phyloP scores from a whole-genome alignment of 2,113 vertebrate genomes.

The Perca flavescens region DNA sequence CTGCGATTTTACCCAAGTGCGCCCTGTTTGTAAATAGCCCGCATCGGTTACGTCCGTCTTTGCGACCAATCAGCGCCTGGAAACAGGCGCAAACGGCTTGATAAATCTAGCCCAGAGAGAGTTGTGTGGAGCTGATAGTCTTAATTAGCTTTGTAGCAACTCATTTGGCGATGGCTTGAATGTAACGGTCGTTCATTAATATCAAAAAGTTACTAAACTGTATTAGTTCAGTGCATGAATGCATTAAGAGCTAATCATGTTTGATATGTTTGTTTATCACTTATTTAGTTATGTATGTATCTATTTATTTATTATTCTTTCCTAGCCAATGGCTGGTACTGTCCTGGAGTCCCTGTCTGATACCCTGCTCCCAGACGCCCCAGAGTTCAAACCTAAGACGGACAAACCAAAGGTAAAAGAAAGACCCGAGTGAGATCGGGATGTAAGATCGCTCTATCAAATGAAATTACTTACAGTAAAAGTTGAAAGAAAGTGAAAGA shows the following conservation, averaged over 20 bases:
- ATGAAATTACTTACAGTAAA: neutral
- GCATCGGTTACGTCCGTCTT: too few relatives aligned
- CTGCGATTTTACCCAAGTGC: too few relatives aligned
- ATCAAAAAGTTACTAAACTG: too few relatives aligned
- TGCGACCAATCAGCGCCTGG: too few relatives aligned
- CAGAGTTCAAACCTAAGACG: slow-evolving; percentile 65
- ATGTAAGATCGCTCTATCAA: neutral
- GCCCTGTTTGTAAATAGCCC: too few relatives aligned
- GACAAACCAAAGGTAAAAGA: slow-evolving; percentile 79
- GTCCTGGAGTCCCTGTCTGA: slow-evolving; percentile 68
- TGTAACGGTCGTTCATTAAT: too few relatives aligned
- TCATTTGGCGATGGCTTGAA: too few relatives aligned
- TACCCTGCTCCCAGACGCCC: slow-evolving; percentile 64
- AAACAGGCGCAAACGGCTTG: too few relatives aligned
- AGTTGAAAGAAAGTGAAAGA: neutral
- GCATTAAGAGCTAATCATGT: neutral
- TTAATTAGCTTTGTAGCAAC: too few relatives aligned
- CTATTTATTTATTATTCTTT: neutral
- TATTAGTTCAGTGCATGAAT: neutral
- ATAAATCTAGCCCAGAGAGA: too few relatives aligned
- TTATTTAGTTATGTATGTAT: too few relatives aligned
- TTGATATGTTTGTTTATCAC: neutral
- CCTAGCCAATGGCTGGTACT: slow-evolving; percentile 71
- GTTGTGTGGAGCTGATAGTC: too few relatives aligned
- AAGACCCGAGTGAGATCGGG: neutral